Base-by-base conservation (phyloP, 2,888 invertebrate genomes). In the Erebia aethiops region DNA sequence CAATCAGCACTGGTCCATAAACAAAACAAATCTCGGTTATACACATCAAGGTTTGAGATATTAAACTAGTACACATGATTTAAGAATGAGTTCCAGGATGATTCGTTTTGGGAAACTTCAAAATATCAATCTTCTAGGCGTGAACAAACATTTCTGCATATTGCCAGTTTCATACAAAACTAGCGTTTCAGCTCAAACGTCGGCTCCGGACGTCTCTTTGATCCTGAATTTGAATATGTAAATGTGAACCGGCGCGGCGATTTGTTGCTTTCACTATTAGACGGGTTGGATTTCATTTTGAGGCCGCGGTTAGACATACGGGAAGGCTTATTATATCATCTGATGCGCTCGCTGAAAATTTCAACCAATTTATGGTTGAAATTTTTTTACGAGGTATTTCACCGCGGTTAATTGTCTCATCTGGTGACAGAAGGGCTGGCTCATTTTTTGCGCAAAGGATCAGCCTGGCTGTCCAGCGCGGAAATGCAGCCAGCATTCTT, bases 151-250 rank as follows among this genome's bases (percentile, higher is more conserved):
- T 54, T 18, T 54, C 54, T 54, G 54, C 54, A 54, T 54, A 54
- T 54, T 18, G 54, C 54, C 54, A 54, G 54, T 54, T 18, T 54
- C 54, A 54, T 54, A 54, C 54, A 10, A 18, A 54, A 18, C 54
- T 54, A 18, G 18, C 54, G 18, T 18, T 54, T 54, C 54, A 54
- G 54, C 54, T 3, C 16, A 54, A 18, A 18, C 18, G 18, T 2
- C n/a, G 14, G 18, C 18, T 16, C 54, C 2, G 18, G 10, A 18
- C 18, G 16, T 54, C 54, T 54, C 18, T 54, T 18, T 54, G 54
- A 54, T 54, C 54, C 54, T 54, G 54, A 54, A 54, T 54, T 54
- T 54, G 54, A 54, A 54, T 54, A 54, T 54, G 18, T 54, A 16
- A 54, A 54, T 54, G 54, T 54, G 54, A 18, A 18, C 10, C 54